A percentile compares a stretch with the other conserved stretches of the same genome.
Conservation (phyloP, 2,888 invertebrate species). For the Clostera curtula region DNA sequence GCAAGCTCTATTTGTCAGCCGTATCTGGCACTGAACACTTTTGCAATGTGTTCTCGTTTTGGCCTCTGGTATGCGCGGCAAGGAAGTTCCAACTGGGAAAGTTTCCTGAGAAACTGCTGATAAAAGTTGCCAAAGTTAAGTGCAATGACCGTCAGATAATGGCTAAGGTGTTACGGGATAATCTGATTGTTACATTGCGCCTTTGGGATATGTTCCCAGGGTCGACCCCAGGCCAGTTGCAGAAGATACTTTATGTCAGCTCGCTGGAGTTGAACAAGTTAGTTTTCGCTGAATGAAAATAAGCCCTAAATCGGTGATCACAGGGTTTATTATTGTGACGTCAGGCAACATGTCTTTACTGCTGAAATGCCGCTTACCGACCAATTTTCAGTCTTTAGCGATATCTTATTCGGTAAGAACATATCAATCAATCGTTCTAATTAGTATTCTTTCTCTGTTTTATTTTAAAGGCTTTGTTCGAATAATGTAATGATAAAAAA, state of each 20-base stretch:
- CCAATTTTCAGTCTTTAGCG: too few species aligned
- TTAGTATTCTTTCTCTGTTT: too few species aligned
- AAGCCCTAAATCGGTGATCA: too few species aligned
- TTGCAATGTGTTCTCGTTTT: conserved; percentile 29
- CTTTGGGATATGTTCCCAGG: neutral
- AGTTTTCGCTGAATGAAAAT: too few species aligned
- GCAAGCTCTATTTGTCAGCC: conserved; percentile 27
- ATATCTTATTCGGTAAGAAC: too few species aligned
- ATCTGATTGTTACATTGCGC: neutral
- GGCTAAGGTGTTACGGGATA: neutral
- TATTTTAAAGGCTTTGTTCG: too few species aligned
- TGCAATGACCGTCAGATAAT: conserved; percentile 4
- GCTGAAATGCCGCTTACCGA: too few species aligned
- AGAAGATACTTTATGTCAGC: neutral
- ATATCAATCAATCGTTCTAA: too few species aligned
- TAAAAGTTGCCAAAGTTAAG: conserved; percentile 33
- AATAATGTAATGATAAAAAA: too few species aligned
- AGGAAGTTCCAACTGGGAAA: conserved; percentile 29
- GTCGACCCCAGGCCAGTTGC: neutral
- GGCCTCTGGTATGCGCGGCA: conserved; percentile 30
- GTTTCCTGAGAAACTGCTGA: conserved; percentile 22
- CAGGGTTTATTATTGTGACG: too few species aligned
- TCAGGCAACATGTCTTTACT: too few species aligned
- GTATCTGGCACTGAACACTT: conserved; percentile 34
- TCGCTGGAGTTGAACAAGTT: neutral